Evolutionary conservation across 2,113 vertebrate species (phyloP).

Genomic region (Diadophis punctatus): DNA sequence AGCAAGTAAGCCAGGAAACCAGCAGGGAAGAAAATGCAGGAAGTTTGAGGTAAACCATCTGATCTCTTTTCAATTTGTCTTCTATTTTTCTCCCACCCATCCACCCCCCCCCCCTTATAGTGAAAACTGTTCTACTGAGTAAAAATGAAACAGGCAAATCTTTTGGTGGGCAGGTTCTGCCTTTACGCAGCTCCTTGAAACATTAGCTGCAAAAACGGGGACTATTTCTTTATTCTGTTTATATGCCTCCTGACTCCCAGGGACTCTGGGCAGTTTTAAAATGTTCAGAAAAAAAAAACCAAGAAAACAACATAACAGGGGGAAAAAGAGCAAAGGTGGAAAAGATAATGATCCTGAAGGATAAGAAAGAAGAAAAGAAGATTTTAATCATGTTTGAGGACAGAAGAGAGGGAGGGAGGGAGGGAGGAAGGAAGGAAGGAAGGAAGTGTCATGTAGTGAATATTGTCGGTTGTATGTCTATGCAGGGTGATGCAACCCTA

Average conservation of each 20-base stretch:
- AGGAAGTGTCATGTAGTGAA: no score
- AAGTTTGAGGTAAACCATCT: background rate
- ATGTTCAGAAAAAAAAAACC: background rate
- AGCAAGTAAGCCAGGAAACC: constrained; percentile 4
- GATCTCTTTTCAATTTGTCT: background rate
- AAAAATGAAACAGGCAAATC: background rate
- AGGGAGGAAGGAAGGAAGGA: fast-evolving
- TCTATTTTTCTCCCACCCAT: background rate
- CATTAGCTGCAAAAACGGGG: background rate
- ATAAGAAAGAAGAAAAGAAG: background rate
- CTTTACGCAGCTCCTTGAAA: background rate
- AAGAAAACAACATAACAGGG: background rate
- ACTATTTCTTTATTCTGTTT: background rate
- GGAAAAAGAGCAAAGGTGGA: background rate
- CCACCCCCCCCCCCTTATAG: background rate
- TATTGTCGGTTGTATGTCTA: no score
- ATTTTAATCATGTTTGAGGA: background rate
- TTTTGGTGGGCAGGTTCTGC: background rate
- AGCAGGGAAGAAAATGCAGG: background rate
- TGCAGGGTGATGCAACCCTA: no score
- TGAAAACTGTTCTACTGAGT: background rate
- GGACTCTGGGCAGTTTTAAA: background rate
- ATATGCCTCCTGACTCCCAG: background rate
- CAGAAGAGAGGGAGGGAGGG: background rate
- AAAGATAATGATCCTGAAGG: background rate